These are phyloP conservation scores for Danionella cerebrum DNA, from an alignment of 2,113 vertebrate species.

Conservation along the genomic window DNA sequence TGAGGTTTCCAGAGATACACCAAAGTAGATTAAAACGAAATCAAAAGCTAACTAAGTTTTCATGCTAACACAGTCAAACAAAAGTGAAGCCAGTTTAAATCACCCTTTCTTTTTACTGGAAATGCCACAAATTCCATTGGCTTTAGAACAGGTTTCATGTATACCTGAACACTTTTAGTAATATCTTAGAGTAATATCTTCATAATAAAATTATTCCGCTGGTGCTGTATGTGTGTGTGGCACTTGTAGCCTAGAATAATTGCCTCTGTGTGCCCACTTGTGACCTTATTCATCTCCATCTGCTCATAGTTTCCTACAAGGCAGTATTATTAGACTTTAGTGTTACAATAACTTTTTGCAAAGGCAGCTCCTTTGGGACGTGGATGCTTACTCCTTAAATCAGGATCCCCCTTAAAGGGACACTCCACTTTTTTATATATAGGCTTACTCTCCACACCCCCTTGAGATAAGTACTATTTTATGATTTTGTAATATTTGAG, in stretches of 20 bases:
- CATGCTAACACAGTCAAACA: background rate
- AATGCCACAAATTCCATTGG: too few relatives aligned
- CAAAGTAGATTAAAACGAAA: constrained; percentile 41
- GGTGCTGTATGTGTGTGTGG: background rate
- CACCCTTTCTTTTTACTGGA: too few relatives aligned
- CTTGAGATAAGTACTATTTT: too few relatives aligned
- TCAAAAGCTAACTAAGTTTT: constrained; percentile 17
- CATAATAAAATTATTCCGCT: too few relatives aligned
- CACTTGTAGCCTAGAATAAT: background rate
- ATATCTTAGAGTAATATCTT: background rate
- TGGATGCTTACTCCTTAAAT: background rate
- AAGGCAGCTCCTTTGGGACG: background rate
- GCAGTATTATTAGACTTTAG: background rate
- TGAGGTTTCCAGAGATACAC: constrained; percentile 39
- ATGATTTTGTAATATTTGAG: too few relatives aligned
- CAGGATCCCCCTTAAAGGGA: too few relatives aligned
- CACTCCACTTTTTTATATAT: too few relatives aligned
- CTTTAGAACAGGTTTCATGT: too few relatives aligned
- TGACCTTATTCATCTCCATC: background rate
- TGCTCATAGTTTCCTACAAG: background rate
- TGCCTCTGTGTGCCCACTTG: background rate
- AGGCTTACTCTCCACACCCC: too few relatives aligned
- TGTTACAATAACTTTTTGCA: constrained; percentile 18
- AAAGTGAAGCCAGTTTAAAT: constrained; percentile 3
- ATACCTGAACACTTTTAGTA: background rate